Base-by-base conservation (phyloP, 30 jellyfish, hydroid and myxozoan genomes). In the Catostylus mosaicus region DNA sequence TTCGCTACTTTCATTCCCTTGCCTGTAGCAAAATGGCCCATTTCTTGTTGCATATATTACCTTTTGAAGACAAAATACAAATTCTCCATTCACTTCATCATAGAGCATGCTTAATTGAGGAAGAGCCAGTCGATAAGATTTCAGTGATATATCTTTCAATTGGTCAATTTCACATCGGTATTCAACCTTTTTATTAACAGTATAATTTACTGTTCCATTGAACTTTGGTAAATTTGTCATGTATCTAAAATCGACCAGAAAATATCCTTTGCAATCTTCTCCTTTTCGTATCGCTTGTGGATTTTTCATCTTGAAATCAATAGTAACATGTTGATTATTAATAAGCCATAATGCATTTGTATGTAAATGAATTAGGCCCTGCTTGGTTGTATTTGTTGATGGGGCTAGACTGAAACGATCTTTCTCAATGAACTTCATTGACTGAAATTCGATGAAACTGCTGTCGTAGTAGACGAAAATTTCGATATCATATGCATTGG, bases 81-180 rank as follows among this genome's bases (percentile, higher is more conserved):
- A n/a, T 12, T 48, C 59, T 32, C 65, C 73, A 74, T 51, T 80
- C 22, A 52, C 71, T 0, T 77, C 88, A 59, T 77, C 79, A 38
- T 1, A 61, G 7, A 77, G 51, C 63, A 77, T 57, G 59, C 88
- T 77, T 68, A 77, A 60, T 60, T 34, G 69, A 19, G 88, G 79
- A 18, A 63, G 29, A 0, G 54, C 30, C 1, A 77, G 0, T 0
- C 76, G 52, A 7, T 26, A 34, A 26, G 68, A 38, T 1, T 31
- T 6, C 14, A 30, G 12, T 8, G 79, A 27, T 1, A 10, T 27
- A 0, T 23, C 52, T 60, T 32, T 60, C 45, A 11, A 30, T 34
- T 38, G 46, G 46, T 20, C 78, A 32, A 36, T 35, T 18, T 26
- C n/a, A 32, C 78, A 59, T 32, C 38, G 62, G 56, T 34, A 77